Base-by-base conservation (phyloP, 2,797 vertebrate genomes). In the Gambelia wislizenii region DNA sequence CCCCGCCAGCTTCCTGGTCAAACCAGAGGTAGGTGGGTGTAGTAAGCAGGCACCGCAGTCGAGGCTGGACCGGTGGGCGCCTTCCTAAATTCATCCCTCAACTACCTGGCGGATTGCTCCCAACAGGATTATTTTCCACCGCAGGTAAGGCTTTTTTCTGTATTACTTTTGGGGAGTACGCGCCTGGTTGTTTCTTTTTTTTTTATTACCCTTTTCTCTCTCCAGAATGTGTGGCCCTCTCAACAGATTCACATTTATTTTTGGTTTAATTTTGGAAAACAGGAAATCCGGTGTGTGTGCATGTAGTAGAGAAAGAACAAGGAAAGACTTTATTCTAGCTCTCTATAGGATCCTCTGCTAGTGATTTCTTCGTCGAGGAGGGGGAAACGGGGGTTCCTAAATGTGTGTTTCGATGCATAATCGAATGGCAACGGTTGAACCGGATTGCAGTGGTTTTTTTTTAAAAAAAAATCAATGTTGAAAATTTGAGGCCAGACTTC, bases 71-170 rank as follows among this genome's bases (percentile, higher is more conserved):
- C 59, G 22, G 59, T 22, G 59, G 20, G 59, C 22, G 16, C 59
- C 6, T 61, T 22, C 6, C 0, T 83, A n/a, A n/a, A n/a, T n/a
- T n/a, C 76, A 12, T 39, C 47, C 3, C 69, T 69, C 25, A 2
- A 4, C 70, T 30, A 67, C 61, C 2, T 44, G 79, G 22, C 39
- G 44, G 70, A 0, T 47, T n/a, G n/a, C 70, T 14, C 44, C 84
- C 4, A 16, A 30, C 3, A 14, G 33, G 70, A 42, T 56, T 52
- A 36, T 36, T 84, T 44, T 1, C 72, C 14, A 67, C 86, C 25
- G 39, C 94, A 95, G 95, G 94, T 94, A 81, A 93, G 93, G 30
- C 54, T 59, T 25, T 61, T 22, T 9, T 76, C 64, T n/a, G n/a
- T n/a, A n/a, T 78, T 13, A 67, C 39, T 0, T 10, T 47, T 30